Evolutionary conservation across 2,888 invertebrate genomes (phyloP).

Genomic region (Nomada lathburiana): DNA sequence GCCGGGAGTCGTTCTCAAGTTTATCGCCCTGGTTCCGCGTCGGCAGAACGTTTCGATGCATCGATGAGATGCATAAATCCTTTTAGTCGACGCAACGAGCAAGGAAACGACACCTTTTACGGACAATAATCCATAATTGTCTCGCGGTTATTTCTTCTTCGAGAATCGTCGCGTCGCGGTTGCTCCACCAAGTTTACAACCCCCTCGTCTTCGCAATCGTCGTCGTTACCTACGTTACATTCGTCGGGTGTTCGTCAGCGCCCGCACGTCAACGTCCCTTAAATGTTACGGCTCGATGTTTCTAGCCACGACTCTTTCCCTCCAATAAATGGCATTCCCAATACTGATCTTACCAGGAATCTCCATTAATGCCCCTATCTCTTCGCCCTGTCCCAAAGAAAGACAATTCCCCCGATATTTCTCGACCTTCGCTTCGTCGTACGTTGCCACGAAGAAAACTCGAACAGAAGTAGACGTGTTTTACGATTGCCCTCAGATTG

Average conservation of each 20-base stretch:
- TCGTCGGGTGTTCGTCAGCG: slow-evolving; percentile 1
- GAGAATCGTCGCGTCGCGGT: not conserved
- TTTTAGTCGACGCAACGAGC: not conserved
- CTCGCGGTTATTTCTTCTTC: not conserved
- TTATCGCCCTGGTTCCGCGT: slow-evolving; percentile 14
- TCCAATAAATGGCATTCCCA: slow-evolving; percentile 1
- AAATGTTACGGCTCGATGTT: not conserved
- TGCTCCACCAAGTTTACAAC: not conserved
- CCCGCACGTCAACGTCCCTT: not conserved
- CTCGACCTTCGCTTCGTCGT: not conserved
- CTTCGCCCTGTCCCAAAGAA: not conserved
- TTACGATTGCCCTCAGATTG: not conserved
- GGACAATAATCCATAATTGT: not conserved
- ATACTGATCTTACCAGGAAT: slow-evolving; percentile 12
- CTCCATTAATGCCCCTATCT: slow-evolving; percentile 8
- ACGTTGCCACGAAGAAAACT: not conserved
- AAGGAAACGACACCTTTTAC: slow-evolving; percentile 4
- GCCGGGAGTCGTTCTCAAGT: slow-evolving; percentile 20
- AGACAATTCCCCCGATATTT: slow-evolving; percentile 6
- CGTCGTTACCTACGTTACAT: slow-evolving; percentile 13
- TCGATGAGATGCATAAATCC: slow-evolving; percentile 6
- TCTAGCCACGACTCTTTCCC: not conserved
- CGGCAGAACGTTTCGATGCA: not conserved
- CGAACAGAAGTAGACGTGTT: not conserved
- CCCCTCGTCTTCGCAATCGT: not conserved